Base-by-base conservation (phyloP, 2,888 invertebrate species). In the Scaptomyza caliginosa region DNA sequence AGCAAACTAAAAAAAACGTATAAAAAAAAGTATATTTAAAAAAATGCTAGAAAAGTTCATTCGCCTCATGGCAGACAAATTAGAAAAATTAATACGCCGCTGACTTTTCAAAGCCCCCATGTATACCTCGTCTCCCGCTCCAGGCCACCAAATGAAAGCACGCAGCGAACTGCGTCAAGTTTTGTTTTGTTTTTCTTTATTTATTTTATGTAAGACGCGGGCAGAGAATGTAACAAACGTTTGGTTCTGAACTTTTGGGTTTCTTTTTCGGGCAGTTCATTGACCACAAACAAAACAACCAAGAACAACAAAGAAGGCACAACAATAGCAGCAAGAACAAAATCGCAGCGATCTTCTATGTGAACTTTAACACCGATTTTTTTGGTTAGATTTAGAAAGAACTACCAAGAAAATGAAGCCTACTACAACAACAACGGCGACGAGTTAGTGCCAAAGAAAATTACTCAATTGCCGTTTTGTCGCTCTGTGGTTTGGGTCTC, bases 41-140 rank as follows among this genome's bases (percentile, higher is more conserved):
- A 42, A 55, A 62, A 73, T 62, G 38, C 55, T 59, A 64, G 65
- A 74, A 85, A 76, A 86, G 83, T 83, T 83, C 83, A 86, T 83
- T 83, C 83, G 83, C 83, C 83, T 72, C 76, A 43, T 66, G 71
- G 66, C 56, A 74, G 72, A 83, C 83, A 83, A 83, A 83, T 83
- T 83, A 83, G 86, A 83, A 86, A 82, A 86, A 83, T 83, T 83
- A 83, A 86, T 83, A 83, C 85, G 63, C 81, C 72, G 73, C 86
- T 73, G 69, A 64, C 55, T 77, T 72, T 65, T 57, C 64, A 68
- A 72, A 72, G 69, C 52, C 65, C 55, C 67, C 60, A 59, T 57
- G 48, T 49, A 40, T 28, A 36, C 26, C 24, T 45, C 24, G 7
- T 30, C 40, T 10, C 38, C 40, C 54, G 51, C 28, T 16, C 17